phyloP scores from a whole-genome alignment of 2,797 vertebrate genomes.

The Gobionotothen gibberifrons region DNA sequence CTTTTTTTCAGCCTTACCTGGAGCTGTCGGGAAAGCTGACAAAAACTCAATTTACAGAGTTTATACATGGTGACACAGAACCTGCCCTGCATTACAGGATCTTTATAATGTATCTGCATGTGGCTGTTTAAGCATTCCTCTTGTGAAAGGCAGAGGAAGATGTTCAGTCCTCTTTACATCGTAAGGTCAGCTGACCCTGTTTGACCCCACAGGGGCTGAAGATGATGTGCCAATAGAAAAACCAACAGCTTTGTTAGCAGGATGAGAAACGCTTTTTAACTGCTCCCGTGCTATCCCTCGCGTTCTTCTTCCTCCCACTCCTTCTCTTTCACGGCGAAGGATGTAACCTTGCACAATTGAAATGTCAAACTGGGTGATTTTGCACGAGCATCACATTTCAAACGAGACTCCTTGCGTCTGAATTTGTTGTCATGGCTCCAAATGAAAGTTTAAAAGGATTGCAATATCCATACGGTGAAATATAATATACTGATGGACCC shows the following conservation, averaged over 20 bases:
- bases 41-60: slow-evolving; percentile 28
- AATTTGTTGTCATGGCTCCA: slow-evolving; percentile 20
- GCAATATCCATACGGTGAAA: slow-evolving; percentile 6
- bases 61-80: slow-evolving; percentile 7
- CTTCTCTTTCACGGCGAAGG: slow-evolving; percentile 31
- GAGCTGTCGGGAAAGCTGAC: slow-evolving; percentile 22
- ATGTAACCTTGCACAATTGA: slow-evolving; percentile 33
- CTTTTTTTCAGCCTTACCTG: slow-evolving; percentile 20
- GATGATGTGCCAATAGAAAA: slow-evolving; percentile 23
- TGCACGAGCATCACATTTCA: slow-evolving; percentile 3
- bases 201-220: slow-evolving; percentile 18
- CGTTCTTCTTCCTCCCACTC: slow-evolving; percentile 52
- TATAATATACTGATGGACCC: slow-evolving; percentile 3
- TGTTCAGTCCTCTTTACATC: slow-evolving; percentile 20
- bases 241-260: slow-evolving; percentile 45
- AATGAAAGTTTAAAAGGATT: slow-evolving; percentile 24
- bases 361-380: slow-evolving; percentile 18
- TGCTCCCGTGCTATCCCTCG: not conserved
- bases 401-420: not conserved
- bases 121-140: not conserved
- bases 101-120: slow-evolving; percentile 15
- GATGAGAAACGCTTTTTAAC: slow-evolving; percentile 11
- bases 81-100: not conserved
- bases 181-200: slow-evolving; percentile 38
- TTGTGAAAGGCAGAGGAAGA: slow-evolving; percentile 21